Conservation (phyloP, 2,113 vertebrate species). For the Lasiurus cinereus region DNA sequence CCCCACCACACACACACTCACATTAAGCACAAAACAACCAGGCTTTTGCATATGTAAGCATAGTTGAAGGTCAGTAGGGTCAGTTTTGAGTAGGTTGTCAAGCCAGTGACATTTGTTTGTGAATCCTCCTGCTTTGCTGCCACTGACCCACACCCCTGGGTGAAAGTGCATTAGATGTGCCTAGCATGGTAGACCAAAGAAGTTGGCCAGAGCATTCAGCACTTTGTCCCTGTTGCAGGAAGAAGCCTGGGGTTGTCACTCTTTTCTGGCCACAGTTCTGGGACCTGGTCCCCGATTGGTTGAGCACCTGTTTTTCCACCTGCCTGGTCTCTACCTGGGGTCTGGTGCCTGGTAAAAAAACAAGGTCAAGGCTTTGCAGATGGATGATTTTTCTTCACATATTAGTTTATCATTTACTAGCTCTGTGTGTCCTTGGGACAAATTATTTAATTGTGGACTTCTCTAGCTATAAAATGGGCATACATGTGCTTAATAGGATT, state of each 20-base stretch:
- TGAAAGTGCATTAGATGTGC: background rate
- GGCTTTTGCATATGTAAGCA: background rate
- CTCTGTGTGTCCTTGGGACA: background rate
- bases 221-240: background rate
- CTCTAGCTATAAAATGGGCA: background rate
- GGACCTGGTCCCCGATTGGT: background rate
- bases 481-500: background rate
- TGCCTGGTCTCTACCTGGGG: background rate
- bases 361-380: background rate
- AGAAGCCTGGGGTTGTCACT: background rate
- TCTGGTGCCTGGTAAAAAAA: background rate
- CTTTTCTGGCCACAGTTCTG: background rate
- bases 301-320: background rate
- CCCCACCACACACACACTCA: background rate
- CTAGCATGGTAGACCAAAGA: background rate
- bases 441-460: conserved; percentile 44
- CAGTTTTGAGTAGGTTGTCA: background rate
- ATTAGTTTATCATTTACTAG: conserved; percentile 46
- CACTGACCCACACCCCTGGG: background rate
- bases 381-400: background rate
- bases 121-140: background rate
- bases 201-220: background rate
- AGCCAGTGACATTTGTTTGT: background rate
- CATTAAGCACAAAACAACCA: background rate
- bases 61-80: background rate